Evolutionary conservation across 2,797 vertebrate species (phyloP), one percentile per base, ranked within the genome.

Genomic region (Monodelphis domestica): DNA sequence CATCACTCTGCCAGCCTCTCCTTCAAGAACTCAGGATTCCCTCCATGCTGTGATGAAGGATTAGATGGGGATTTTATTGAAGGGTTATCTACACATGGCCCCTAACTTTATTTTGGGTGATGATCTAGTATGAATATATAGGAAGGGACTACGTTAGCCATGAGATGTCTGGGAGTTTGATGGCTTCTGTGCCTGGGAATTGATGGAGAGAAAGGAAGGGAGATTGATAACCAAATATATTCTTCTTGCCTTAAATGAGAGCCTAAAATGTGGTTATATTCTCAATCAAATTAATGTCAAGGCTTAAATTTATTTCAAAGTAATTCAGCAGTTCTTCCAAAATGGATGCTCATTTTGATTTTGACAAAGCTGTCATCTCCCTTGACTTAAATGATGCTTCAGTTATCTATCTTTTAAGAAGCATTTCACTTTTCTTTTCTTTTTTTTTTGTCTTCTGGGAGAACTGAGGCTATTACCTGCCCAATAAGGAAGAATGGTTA

Each of bases 131-230:
- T 84, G 38, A 84, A 84, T 84, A 21, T 28, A 50, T 9, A 84
- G 38, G 21, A 50, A 84, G 45, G 38, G 26, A 50, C 24, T 84
- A 26, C 38, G 50, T 50, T 26, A 84, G 70, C 9, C 38, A 26
- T 10, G 24, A 15, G 24, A 1, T 84, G 38, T 24, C 70, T 63
- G 24, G 10, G 21, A 45, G 9, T 50, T 50, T 38, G 55, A 90
- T 59, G 51, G 53, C 78, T 91, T 87, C 90, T 94, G 26, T 94
- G 55, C 84, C 15, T 17, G 52, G 28, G 89, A 93, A 93, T 15
- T 51, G 17, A 91, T 94, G 89, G 57, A 88, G 53, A 93, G 45
- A 88, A 93, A 89, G 52, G 63, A 91, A 95, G 56, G 21, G 17
- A 29, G 92, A 93, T 28, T 45, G 38, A 26, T 26, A 84, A 84